Evolutionary conservation across 2,113 vertebrate genomes (phyloP).

Genomic region (Zosterops pallidus): DNA sequence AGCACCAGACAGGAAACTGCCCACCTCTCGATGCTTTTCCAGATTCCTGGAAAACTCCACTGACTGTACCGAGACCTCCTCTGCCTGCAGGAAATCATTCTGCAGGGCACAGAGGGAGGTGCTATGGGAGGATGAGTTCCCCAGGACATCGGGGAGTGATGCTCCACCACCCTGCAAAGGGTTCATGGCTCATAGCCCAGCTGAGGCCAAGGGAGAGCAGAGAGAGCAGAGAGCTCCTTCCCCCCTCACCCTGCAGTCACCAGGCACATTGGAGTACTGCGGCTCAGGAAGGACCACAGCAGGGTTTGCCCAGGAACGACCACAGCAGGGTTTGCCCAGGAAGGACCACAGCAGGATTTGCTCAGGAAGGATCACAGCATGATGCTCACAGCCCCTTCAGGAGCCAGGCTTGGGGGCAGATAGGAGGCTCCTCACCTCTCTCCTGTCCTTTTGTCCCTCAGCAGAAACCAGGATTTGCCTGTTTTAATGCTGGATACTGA

Average conservation of each 20-base stretch:
- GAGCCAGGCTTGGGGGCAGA: not conserved
- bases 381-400: not conserved
- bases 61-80: not conserved
- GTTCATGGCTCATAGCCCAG: not conserved
- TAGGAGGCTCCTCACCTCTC: not conserved
- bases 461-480: not conserved
- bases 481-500: not conserved
- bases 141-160: accelerated
- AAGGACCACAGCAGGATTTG: not conserved
- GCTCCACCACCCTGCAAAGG: too few relatives aligned
- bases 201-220: not conserved
- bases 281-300: not conserved
- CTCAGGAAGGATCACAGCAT: not conserved
- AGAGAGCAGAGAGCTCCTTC: not conserved
- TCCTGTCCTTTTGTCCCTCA: not conserved
- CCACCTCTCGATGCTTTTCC: not conserved
- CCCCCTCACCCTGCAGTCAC: accelerated
- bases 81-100: not conserved
- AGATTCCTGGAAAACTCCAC: not conserved
- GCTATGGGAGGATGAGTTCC: accelerated
- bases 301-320: not conserved
- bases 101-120: not conserved
- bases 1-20: not conserved
- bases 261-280: accelerated
- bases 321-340: not conserved